Base-by-base conservation (phyloP, 2,797 vertebrate genomes). In the Triplophysa bombifrons region DNA sequence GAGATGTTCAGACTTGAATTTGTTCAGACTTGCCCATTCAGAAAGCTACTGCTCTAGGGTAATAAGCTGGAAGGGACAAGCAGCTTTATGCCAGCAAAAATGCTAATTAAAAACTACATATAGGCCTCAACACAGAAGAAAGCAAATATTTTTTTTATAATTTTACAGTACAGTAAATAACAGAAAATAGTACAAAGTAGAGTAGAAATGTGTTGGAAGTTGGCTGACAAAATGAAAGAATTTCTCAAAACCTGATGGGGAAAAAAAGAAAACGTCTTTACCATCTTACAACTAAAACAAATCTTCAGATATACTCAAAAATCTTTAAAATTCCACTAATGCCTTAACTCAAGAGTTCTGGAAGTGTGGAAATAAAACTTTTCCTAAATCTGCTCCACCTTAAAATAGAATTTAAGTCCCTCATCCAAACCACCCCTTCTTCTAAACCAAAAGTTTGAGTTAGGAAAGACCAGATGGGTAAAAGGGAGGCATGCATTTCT, bases 191-290 rank as follows among this genome's bases (percentile, higher is more conserved):
- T 12, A 87, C 34, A 38, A 1, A 89, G 89, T 85, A 79, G 84
- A 87, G 51, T 76, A 38, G 6, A 3, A 77, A 85, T 56, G 55
- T 10, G 70, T 73, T 67, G 77, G 73, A 77, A 67, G 86, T 78
- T 13, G 41, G 65, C 55, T 82, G 85, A 88, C 88, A 88, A 74
- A 87, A 81, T 81, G 82, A 76, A 71, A 76, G 75, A 90, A 87
- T 83, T 85, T 56, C 48, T 77, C 64, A 86, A 86, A 85, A 53
- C 53, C 20, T 55, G 50, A 41, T 50, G 4, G 53, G 44, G 53
- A 22, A 25, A 56, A 14, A 65, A 34, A 44, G 16, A 13, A 5
- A 55, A 50, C 14, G 9, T 30, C 30, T 8, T 11, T 19, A 19
- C 46, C 41, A 48, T 50, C 11, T 19, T 63, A 63, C 41, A 3